Base-by-base conservation (phyloP, 2,113 vertebrate genomes). In the Gobiocypris rarus region DNA sequence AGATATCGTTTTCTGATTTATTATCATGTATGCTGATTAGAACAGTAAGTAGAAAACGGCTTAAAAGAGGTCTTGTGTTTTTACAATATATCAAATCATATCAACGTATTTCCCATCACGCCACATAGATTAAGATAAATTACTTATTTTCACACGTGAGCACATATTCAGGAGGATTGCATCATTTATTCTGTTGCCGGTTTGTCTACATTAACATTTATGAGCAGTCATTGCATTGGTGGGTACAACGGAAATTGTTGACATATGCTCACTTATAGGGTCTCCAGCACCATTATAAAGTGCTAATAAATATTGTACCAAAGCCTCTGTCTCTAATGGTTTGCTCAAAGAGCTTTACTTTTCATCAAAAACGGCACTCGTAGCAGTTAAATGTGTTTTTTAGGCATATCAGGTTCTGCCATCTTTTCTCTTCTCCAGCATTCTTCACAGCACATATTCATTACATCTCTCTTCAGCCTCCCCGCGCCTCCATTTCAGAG, bases 321-420 rank as follows among this genome's bases (percentile, higher is more conserved):
- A 67, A 65, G 77, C 77, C 24, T 17, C 34, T 1, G 4, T 50
- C 59, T 26, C 61, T 80, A 67, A 80, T 80, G 59, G 77, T 22
- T 31, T n/a, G 24, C 59, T 48, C n/a, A 80, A 80, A 31, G 77
- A 13, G 41, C 43, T 65, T 22, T 28, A 4, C 59, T 80, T 80
- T 80, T 67, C 59, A 80, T 80, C 78, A 65, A 48, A 80, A 67
- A 31, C 26, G 3, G 14, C 41, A 59, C 54, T 48, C 11, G 38
- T 34, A 13, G 11, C 19, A 54, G 31, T 70, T 79, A 84, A 69
- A 63, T 77, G 65, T 71, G 65, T 52, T 61, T 80, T n/a, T 80
- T 70, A 85, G 65, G 61, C 78, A 67, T 80, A 80, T 80, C 78
- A 50, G 59, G 78, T 80, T 50, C 38, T 79, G 78, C 26, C 78